These are phyloP conservation scores for Celastrina argiolus DNA, from an alignment of 2,888 invertebrate genomes.

Conservation along the genomic window DNA sequence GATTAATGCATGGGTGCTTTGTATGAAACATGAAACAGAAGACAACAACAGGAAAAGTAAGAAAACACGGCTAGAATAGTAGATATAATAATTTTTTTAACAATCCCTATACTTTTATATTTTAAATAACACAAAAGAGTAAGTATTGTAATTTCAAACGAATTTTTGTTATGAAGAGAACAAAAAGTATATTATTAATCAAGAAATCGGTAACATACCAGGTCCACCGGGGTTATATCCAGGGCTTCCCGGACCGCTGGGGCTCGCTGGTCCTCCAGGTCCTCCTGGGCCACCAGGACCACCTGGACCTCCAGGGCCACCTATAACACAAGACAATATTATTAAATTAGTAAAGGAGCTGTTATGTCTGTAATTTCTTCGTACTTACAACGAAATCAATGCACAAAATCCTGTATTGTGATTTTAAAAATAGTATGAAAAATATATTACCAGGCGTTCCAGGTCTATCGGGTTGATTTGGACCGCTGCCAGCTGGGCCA, in stretches of 20 bases:
- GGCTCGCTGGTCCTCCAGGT: slow-evolving; percentile 30
- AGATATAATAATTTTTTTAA: too few species aligned
- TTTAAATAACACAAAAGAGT: too few species aligned
- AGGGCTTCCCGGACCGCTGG: slow-evolving; percentile 39
- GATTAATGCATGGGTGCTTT: background rate
- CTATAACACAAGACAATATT: background rate
- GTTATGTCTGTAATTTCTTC: too few species aligned
- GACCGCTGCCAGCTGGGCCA: slow-evolving; percentile 26
- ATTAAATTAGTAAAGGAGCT: background rate
- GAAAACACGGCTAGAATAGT: too few species aligned
- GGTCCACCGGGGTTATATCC: slow-evolving; percentile 43
- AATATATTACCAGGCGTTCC: slow-evolving; percentile 26
- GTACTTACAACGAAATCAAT: background rate
- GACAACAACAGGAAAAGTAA: background rate
- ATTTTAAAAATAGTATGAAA: background rate
- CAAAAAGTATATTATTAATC: too few species aligned
- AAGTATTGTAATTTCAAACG: too few species aligned
- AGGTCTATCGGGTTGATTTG: slow-evolving; percentile 9
- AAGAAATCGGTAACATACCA: too few species aligned
- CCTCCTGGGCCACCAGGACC: slow-evolving; percentile 36
- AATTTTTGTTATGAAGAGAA: too few species aligned
- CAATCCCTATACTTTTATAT: too few species aligned
- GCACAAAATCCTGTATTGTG: background rate
- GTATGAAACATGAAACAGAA: background rate
- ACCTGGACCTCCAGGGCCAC: slow-evolving; percentile 29